Evolutionary conservation across 2,113 vertebrate genomes (phyloP), one percentile per base, ranked within the genome.

Genomic region (Dipodomys stephensi): DNA sequence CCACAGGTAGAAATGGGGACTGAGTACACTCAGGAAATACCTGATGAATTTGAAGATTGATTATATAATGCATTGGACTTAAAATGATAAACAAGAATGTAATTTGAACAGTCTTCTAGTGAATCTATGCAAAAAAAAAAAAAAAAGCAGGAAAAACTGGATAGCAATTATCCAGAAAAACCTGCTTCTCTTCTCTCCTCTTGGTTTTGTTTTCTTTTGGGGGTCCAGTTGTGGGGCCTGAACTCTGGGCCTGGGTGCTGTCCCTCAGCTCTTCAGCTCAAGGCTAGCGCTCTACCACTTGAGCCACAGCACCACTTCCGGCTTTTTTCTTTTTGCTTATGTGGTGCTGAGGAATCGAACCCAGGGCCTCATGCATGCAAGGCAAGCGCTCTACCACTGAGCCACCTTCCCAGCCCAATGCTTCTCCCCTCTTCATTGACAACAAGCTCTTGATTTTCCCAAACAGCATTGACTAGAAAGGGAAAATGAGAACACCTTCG

Each of bases 31-130:
- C 12, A 44, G 44, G 73, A 83, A 83, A 60, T 20, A 77, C 2
- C 39, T 68, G 39, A 60, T 0, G 8, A 78, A 60, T 71, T 72
- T 28, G 69, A 88, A 78, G 53, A 53, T 11, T 74, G 30, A 65
- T 6, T 60, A 68, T 5, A 6, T 57, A 44, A 65, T 79, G 71
- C 73, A 53, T 11, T 90, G 10, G 39, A 68, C 23, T 7, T 69
- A 90, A 74, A n/a, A 67, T 76, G 77, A 49, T n/a, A 91, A 86
- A 79, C 16, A 81, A 60, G 27, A 30, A 87, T 44, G 89, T 85
- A 90, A 93, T 77, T 13, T 84, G 64, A 49, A 74, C 2, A 69
- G 49, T 72, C 18, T 46, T 27, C 57, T 69, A 90, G 11, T 1
- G 2, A 3, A 49, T 88, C 19, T 86, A 68, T 94, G 68, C 39